These are phyloP conservation scores for Seira musarum DNA, from an alignment of 2,888 invertebrate genomes.

Conservation along the genomic window DNA sequence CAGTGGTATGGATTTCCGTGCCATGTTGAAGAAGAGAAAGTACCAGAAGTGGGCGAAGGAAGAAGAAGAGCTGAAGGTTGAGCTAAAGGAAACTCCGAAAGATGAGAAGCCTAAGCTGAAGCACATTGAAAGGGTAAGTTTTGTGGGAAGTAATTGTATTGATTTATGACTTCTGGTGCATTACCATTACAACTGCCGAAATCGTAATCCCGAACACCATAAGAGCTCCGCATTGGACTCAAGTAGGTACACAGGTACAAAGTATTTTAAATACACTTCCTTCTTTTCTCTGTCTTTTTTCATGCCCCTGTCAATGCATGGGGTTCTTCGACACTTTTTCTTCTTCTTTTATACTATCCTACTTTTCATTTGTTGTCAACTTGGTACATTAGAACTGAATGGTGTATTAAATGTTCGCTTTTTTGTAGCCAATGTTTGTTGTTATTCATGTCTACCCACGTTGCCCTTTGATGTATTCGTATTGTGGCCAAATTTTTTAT, in stretches of 20 bases:
- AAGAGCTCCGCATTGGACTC: too few species aligned
- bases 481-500: background rate
- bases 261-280: constrained; percentile 24
- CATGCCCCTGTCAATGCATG: background rate
- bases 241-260: background rate
- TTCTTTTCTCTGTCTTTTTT: constrained; percentile 29
- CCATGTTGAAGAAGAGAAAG: constrained; percentile 96
- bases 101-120: constrained; percentile 86
- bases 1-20: constrained; percentile 99
- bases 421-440: background rate
- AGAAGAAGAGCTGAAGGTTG: constrained; percentile 93
- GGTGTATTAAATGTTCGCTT: background rate
- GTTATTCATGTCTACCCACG: too few species aligned
- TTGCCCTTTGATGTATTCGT: too few species aligned
- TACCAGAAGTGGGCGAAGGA: constrained; percentile 95
- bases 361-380: constrained; percentile 24
- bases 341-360: constrained; percentile 23
- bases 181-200: too few species aligned
- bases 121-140: constrained; percentile 93
- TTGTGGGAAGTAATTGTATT: background rate
- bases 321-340: constrained; percentile 17
- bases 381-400: constrained; percentile 8
- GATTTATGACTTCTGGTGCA: background rate
- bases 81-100: constrained; percentile 92
- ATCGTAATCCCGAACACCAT: too few species aligned